phyloP scores from a whole-genome alignment of 2,797 vertebrate genomes.

The Threskiornis aethiopicus region DNA sequence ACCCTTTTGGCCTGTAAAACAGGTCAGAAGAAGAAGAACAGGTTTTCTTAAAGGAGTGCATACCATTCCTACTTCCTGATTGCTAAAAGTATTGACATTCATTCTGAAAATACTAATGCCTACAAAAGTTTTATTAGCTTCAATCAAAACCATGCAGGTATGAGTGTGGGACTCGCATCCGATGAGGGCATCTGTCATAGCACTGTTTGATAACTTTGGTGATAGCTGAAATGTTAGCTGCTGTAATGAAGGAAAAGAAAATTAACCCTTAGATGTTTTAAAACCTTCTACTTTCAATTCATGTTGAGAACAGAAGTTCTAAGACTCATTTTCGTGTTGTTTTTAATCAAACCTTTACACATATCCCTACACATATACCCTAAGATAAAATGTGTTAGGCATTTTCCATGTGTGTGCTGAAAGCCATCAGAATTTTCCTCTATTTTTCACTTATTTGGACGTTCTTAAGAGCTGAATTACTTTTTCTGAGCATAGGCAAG shows the following conservation, averaged over 20 bases:
- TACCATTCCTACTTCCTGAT: not conserved
- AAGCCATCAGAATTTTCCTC: not conserved
- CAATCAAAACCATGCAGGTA: not conserved
- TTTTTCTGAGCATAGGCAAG: not conserved
- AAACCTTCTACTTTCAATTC: not conserved
- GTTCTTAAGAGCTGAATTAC: not conserved
- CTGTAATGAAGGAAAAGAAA: not conserved
- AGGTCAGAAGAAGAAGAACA: not conserved
- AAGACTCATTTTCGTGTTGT: not conserved
- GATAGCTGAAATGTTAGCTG: not conserved
- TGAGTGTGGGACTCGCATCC: not conserved
- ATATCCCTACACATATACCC: not conserved
- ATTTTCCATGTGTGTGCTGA: not conserved
- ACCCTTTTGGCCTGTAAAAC: not conserved
- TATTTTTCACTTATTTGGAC: not conserved
- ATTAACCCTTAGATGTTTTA: not conserved
- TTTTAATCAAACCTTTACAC: not conserved
- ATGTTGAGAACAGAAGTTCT: not conserved
- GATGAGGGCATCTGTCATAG: not conserved
- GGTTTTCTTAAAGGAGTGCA: not conserved
- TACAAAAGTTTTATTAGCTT: not conserved
- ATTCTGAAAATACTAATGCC: not conserved
- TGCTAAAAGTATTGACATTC: not conserved
- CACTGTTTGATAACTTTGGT: not conserved
- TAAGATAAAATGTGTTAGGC: not conserved